A percentile compares a stretch with the other conserved stretches of the same genome.
Evolutionary conservation across 2,888 invertebrate genomes (phyloP).

Genomic region (Lasioglossum morio): DNA sequence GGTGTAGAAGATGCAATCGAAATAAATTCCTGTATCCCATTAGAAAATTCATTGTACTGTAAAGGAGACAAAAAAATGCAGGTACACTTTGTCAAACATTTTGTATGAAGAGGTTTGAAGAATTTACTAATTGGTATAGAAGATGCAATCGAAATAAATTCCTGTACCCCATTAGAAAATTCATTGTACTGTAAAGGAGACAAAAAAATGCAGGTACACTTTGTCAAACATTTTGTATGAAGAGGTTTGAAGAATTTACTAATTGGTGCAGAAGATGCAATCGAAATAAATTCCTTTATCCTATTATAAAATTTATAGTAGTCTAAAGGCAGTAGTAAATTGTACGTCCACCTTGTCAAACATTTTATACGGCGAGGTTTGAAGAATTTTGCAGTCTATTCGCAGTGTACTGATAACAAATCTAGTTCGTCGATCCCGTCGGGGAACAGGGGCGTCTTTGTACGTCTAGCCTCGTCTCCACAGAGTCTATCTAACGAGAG

Average conservation of each 20-base stretch:
- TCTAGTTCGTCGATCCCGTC: background rate
- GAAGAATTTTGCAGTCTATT: background rate
- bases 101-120: background rate
- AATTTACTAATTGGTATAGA: too few species aligned
- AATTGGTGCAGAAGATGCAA: too few species aligned
- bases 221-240: too few species aligned
- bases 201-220: too few species aligned
- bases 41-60: too few species aligned
- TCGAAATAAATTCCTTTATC: too few species aligned
- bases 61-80: background rate
- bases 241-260: background rate
- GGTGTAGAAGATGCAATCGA: too few species aligned
- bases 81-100: background rate
- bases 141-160: too few species aligned
- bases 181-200: background rate
- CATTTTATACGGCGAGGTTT: background rate
- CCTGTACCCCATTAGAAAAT: too few species aligned
- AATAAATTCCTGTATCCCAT: too few species aligned
- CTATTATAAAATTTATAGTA: too few species aligned
- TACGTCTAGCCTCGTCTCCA: background rate
- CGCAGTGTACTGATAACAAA: background rate
- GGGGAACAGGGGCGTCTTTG: background rate
- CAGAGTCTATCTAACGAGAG: slow-evolving; percentile 25
- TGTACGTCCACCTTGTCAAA: background rate
- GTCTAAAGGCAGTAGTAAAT: background rate